These are phyloP conservation scores for Hafferia zeledoni DNA, from an alignment of 2,797 vertebrate species.

Conservation along the genomic window DNA sequence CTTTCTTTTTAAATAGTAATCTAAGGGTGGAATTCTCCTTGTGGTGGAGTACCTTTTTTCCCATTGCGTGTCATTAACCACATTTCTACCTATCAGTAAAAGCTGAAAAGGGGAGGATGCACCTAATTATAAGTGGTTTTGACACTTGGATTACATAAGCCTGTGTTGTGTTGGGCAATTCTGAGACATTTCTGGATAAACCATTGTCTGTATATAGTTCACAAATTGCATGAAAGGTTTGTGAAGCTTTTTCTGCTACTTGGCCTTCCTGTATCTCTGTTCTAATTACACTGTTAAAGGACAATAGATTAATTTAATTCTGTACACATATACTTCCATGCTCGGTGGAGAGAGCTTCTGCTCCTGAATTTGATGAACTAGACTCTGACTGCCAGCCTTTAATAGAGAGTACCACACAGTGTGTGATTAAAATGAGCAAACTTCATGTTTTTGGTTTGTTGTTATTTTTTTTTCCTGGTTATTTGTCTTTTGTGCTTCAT, in stretches of 20 bases:
- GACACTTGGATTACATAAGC: neutral
- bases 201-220: neutral
- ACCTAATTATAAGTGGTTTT: neutral
- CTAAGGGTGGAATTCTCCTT: neutral
- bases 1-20: neutral
- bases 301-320: neutral
- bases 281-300: neutral
- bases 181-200: neutral
- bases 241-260: neutral
- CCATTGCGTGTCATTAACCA: neutral
- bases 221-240: neutral
- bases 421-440: neutral
- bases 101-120: neutral
- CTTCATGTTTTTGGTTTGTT: neutral
- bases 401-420: neutral
- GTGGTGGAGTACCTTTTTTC: neutral
- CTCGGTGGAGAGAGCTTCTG: neutral
- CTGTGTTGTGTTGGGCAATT: neutral
- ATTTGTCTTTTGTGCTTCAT: neutral
- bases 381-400: neutral
- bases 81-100: neutral
- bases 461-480: neutral
- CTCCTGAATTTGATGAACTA: neutral
- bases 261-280: neutral
- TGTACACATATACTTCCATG: neutral